Percentiles rank a stretch among this genome's conserved stretches.
phyloP scores from a whole-genome alignment of 2,888 invertebrate genomes.

The Synanthedon andrenaeformis region DNA sequence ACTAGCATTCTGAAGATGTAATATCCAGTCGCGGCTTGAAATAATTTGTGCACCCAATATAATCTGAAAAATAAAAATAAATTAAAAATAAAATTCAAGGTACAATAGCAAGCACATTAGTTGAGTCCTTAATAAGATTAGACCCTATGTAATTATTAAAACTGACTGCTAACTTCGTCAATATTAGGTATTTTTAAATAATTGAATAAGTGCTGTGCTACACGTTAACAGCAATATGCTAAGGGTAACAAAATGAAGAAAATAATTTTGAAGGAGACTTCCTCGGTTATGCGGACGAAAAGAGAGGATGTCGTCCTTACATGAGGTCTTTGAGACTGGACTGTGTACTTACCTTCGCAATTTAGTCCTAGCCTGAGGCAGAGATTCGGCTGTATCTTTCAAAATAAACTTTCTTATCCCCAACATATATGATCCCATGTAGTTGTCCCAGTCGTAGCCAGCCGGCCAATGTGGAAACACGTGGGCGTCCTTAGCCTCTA shows the following conservation, averaged over 20 bases:
- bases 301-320: no score
- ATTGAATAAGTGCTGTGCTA: no score
- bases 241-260: no score
- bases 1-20: constrained; percentile 60
- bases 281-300: no score
- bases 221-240: no score
- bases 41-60: constrained; percentile 75
- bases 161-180: no score
- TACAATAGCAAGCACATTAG: no score
- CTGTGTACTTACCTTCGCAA: constrained; percentile 68
- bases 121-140: no score
- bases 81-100: no score
- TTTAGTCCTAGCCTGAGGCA: constrained; percentile 74
- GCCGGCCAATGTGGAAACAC: constrained; percentile 74
- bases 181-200: no score
- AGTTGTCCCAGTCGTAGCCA: constrained; percentile 81
- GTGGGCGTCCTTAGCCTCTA: constrained; percentile 60
- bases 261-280: no score
- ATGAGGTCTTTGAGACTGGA: no score
- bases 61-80: constrained; percentile 59
- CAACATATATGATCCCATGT: constrained; percentile 83
- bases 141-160: not conserved
- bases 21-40: constrained; percentile 73
- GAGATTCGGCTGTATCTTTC: constrained; percentile 77
- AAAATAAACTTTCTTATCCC: constrained; percentile 87